Evolutionary conservation across 1,140 invertebrate species (phyloP).

Genomic region (Drosophila mojavensis): DNA sequence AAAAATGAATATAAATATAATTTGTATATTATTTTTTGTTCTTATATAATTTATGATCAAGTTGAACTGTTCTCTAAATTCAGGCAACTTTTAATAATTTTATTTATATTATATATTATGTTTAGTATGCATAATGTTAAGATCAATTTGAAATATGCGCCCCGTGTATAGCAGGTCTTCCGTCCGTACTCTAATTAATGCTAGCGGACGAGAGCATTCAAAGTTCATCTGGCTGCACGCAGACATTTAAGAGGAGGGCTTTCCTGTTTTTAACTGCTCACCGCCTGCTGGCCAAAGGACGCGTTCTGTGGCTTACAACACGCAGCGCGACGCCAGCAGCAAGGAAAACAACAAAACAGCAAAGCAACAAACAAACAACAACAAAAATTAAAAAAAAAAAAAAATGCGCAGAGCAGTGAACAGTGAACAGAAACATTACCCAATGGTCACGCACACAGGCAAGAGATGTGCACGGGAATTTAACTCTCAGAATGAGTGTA

Average conservation of each 20-base stretch:
- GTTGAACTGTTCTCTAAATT: no score
- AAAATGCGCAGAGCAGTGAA: background rate
- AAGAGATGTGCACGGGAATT: slow-evolving; percentile 48
- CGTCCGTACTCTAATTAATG: no score
- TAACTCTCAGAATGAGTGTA: slow-evolving; percentile 74
- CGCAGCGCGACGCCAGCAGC: slow-evolving; percentile 36
- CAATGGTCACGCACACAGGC: slow-evolving; percentile 45
- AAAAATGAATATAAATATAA: no score
- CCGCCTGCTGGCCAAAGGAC: slow-evolving; percentile 69
- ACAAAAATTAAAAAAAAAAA: background rate
- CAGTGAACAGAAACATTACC: slow-evolving; percentile 20
- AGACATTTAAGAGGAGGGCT: slow-evolving; percentile 38
- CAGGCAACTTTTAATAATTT: no score
- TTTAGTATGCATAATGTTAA: no score
- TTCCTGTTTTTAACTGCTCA: slow-evolving; percentile 74
- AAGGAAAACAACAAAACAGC: slow-evolving; percentile 19
- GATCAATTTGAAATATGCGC: no score
- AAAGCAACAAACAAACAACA: no score
- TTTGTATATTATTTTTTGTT: no score
- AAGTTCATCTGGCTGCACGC: background rate
- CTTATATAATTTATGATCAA: no score
- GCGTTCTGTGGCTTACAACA: slow-evolving; percentile 68
- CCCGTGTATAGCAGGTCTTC: no score
- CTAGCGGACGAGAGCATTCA: background rate
- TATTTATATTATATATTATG: no score